Evolutionary conservation across 2,888 invertebrate species (phyloP), one percentile per base, ranked within the genome.

Genomic region (Pediacus dermestoides): DNA sequence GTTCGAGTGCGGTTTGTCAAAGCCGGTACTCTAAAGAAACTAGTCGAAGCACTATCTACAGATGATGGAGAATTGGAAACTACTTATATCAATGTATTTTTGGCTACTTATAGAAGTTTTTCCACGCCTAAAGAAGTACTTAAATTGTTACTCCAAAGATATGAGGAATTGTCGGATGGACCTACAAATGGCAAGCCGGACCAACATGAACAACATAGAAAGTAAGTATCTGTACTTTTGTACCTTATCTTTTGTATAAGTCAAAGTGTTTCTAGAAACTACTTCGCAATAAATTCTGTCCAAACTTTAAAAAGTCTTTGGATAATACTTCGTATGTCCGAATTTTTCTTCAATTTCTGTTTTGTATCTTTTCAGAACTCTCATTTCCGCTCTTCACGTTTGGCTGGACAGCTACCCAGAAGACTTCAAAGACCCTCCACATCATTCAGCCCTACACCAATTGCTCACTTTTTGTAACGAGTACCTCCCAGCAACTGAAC

Each of bases 341-440:
- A n/a, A n/a, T n/a, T n/a, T n/a, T n/a, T n/a, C n/a, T n/a, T n/a
- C n/a, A n/a, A n/a, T n/a, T n/a, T n/a, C n/a, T n/a, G n/a, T n/a
- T n/a, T n/a, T n/a, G n/a, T n/a, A n/a, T n/a, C n/a, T n/a, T 68
- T 74, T 48, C 64, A 88, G 87, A 71, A 89, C 90, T 48, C 77
- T 93, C 67, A 82, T 91, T 57, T 87, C 89, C 53, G 88, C 89
- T 45, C 77, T 97, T 52, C 91, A 93, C 66, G 93, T 96, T 27
- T 99, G 99, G 99, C 71, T 99, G 64, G 96, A 97, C 72, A 88
- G 90, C 40, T 97, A 94, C 70, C 91, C 94, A 23, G 95, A 96
- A 70, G 99, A 99, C 72, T 88, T 89, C 70, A 80, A 83, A 44
- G 85, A 88, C 53, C 77, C 85, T 22, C 88, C 89, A 31, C 78